Base-by-base conservation (phyloP, 2,888 invertebrate species). In the Harpalus rubripes region DNA sequence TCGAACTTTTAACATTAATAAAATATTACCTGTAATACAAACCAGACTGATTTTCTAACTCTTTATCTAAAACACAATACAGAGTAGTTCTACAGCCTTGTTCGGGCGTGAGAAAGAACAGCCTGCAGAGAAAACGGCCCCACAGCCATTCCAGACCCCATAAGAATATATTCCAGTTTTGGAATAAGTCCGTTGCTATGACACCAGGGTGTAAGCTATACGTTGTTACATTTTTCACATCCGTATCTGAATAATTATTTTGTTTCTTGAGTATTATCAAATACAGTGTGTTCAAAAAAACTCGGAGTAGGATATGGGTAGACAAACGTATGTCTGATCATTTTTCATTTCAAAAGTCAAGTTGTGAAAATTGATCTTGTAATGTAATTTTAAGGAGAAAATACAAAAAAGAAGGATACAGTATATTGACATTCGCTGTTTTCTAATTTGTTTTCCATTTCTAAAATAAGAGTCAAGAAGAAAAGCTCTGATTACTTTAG, bases 181-280 rank as follows among this genome's bases (percentile, higher is more conserved):
- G 4, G 18, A 39, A 59, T 41, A 84, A 26, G 12, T 78, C 26
- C n/a, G 84, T 76, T 15, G 44, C 78, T 22, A 84, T 15, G n/a
- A 84, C 12, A 4, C 84, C 84, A n/a, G 84, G 84, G 58, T 84
- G 84, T 41, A 84, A n/a, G 63, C 78, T 78, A 41, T 84, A 84
- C n/a, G 63, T 63, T 22, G 61, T 84, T 16, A 84, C 78, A 68
- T 81, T 72, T 15, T 72, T n/a, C 7, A 72, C 16, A 7, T 41
- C 72, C 39, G 44, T 18, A 81, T 44, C 44, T 81, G 8, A 44
- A 81, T 41, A 81, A 44, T 18, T 63, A 81, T 18, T 16, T 63
- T 65, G 12, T 15, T 7, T 10, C 3, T 16, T 16, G 15, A 59
- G 7, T 15, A 6, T 59, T 10, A 12, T 15, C 3, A 16, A 59